phyloP scores from a whole-genome alignment of 1,140 invertebrate genomes.

The Drosophila orena region DNA sequence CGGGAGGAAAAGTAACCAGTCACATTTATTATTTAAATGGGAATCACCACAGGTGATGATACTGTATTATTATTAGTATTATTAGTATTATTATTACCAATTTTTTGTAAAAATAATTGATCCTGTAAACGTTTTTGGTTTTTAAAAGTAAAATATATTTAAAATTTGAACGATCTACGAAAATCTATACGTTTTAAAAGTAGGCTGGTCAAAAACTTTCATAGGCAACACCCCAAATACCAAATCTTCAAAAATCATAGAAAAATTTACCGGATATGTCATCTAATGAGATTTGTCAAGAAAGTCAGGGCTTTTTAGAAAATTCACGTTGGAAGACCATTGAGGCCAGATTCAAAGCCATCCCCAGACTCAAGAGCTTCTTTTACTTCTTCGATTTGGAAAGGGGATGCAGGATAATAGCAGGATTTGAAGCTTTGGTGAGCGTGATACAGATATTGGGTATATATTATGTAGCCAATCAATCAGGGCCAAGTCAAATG shows the following conservation, averaged over 20 bases:
- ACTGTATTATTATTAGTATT: too few species aligned
- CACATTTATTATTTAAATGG: too few species aligned
- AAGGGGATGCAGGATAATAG: slow-evolving; percentile 50
- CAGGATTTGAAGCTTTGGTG: slow-evolving; percentile 4
- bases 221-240: neutral
- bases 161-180: too few species aligned
- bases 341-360: neutral
- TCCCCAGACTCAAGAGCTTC: neutral
- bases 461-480: neutral
- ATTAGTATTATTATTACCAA: too few species aligned
- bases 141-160: neutral
- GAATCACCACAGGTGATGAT: too few species aligned
- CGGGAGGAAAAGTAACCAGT: neutral
- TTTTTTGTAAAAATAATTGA: too few species aligned
- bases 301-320: too few species aligned
- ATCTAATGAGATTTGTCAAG: too few species aligned
- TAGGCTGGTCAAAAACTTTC: slow-evolving; percentile 4
- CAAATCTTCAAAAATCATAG: neutral
- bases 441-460: slow-evolving; percentile 19
- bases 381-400: slow-evolving; percentile 31
- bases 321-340: neutral
- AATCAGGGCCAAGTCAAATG: neutral
- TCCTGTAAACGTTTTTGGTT: too few species aligned
- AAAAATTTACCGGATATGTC: slow-evolving; percentile 11
- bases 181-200: neutral